Evolutionary conservation across 2,888 invertebrate genomes (phyloP).

Genomic region (Brachylomia viminalis): DNA sequence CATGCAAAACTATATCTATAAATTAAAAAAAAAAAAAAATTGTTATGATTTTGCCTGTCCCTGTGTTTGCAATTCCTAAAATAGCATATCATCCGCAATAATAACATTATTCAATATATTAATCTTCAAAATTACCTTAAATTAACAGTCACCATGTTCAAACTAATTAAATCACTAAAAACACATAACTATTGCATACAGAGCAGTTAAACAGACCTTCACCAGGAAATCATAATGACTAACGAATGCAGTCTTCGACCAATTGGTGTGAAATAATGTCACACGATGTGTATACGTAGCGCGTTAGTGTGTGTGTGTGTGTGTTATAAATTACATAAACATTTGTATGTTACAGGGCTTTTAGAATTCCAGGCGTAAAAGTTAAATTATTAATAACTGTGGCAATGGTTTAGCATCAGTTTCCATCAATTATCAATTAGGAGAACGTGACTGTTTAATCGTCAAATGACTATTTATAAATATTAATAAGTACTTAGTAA

Average conservation of each 20-base stretch:
- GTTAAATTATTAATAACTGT: not conserved
- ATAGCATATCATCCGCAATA: not conserved
- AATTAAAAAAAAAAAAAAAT: too few species aligned
- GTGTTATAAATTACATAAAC: not conserved
- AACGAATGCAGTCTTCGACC: slow-evolving; percentile 18
- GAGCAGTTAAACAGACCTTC: not conserved
- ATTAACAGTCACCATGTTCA: slow-evolving; percentile 35
- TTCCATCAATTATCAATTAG: slow-evolving; percentile 9
- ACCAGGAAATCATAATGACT: slow-evolving; percentile 23
- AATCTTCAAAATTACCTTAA: slow-evolving; percentile 37
- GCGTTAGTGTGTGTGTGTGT: not conserved
- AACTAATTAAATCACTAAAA: slow-evolving; percentile 11
- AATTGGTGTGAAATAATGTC: slow-evolving; percentile 25
- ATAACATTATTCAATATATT: slow-evolving; percentile 3
- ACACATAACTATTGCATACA: not conserved
- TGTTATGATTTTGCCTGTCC: not conserved
- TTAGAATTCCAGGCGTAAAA: not conserved
- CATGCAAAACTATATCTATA: not conserved
- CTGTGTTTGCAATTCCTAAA: not conserved
- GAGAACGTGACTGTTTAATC: slow-evolving; percentile 34
- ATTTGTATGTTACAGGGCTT: not conserved
- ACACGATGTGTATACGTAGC: slow-evolving; percentile 3
- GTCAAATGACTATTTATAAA: slow-evolving; percentile 35
- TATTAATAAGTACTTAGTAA: slow-evolving; percentile 14
- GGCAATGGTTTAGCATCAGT: not conserved